Conservation (phyloP, 1,140 invertebrate genomes). For the Oedothorax gibbosus region DNA sequence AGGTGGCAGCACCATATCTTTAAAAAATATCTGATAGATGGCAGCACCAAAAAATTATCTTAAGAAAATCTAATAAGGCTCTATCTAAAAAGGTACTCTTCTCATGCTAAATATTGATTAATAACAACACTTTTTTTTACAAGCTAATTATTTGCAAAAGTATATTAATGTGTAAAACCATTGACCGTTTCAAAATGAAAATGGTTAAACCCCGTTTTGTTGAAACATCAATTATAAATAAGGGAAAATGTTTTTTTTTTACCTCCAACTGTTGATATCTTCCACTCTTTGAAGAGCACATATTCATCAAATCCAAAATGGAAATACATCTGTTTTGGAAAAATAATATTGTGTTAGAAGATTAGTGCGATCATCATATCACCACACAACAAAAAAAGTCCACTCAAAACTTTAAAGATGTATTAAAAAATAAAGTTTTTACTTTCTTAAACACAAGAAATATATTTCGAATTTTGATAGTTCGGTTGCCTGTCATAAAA, state of each 20-base stretch:
- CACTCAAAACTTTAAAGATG: neutral
- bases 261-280: conserved; percentile 46
- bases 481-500: no score
- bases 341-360: neutral
- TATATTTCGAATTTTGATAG: no score
- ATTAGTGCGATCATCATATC: neutral
- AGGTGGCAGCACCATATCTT: no score
- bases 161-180: neutral
- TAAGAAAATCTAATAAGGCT: no score
- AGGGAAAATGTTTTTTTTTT: neutral
- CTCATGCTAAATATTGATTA: neutral
- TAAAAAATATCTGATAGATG: no score
- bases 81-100: no score
- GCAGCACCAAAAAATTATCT: no score
- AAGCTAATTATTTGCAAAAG: neutral
- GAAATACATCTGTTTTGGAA: conserved; percentile 43
- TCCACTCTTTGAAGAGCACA: conserved; percentile 50
- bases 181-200: neutral
- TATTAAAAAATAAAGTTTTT: neutral
- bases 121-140: neutral
- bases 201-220: neutral
- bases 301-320: conserved; percentile 29
- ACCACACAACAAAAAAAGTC: neutral
- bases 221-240: neutral
- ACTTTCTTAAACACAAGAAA: no score